These are phyloP conservation scores for Drosophila burlai DNA, from an alignment of 1,140 invertebrate species.

Conservation along the genomic window DNA sequence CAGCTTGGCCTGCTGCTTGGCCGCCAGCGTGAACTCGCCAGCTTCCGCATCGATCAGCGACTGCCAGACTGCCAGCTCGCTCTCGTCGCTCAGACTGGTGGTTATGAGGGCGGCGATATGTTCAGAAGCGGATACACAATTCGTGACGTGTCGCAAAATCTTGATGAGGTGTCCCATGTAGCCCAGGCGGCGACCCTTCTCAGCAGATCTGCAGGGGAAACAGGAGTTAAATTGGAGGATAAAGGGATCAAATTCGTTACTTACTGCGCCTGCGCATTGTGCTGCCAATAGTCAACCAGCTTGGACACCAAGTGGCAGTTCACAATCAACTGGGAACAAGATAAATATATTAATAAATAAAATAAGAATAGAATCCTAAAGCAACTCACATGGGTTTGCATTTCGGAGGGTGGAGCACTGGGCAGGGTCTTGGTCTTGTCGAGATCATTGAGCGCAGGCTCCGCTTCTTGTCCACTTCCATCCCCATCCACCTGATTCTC, in stretches of 20 bases:
- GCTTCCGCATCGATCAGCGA: slow-evolving; percentile 71
- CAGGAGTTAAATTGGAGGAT: slow-evolving; percentile 13
- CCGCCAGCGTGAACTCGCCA: slow-evolving; percentile 74
- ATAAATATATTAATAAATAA: not conserved
- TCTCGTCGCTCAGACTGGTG: slow-evolving; percentile 64
- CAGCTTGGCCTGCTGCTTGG: slow-evolving; percentile 69
- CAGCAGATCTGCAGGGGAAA: slow-evolving; percentile 59
- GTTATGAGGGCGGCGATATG: slow-evolving; percentile 82
- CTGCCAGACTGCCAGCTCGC: slow-evolving; percentile 69
- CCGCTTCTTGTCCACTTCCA: slow-evolving; percentile 15
- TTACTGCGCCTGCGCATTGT: slow-evolving; percentile 87
- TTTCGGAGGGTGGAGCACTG: slow-evolving; percentile 68
- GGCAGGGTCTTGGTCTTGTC: slow-evolving; percentile 59
- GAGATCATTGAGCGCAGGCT: slow-evolving; percentile 61
- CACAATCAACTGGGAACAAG: slow-evolving; percentile 88
- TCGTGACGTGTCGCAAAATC: slow-evolving; percentile 85
- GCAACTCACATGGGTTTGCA: slow-evolving; percentile 78
- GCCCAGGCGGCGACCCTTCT: slow-evolving; percentile 87
- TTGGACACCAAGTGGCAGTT: slow-evolving; percentile 89
- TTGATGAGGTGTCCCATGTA: slow-evolving; percentile 93
- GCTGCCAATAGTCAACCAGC: slow-evolving; percentile 89
- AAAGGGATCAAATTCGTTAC: slow-evolving; percentile 48
- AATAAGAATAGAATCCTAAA: not conserved
- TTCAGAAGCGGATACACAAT: slow-evolving; percentile 80
- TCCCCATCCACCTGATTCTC: slow-evolving; percentile 19